Base-by-base conservation (phyloP, 2,113 vertebrate genomes). In the Pterocles orientalis region DNA sequence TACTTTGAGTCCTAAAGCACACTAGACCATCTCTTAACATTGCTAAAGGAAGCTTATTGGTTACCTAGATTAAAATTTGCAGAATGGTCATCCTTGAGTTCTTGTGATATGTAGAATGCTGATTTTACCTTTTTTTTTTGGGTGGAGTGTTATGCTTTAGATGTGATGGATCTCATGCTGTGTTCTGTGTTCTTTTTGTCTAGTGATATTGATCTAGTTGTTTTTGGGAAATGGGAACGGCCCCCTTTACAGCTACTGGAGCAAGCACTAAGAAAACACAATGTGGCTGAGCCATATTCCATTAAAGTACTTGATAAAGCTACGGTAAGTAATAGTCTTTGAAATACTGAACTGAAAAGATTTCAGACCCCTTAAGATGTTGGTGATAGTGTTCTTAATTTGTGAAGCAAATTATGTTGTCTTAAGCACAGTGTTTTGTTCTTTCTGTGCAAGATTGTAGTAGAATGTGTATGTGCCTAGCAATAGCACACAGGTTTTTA, bases 281-380 rank as follows among this genome's bases (percentile, higher is more conserved):
- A 98, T 1, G 99, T 99, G 97, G 99, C 99, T 5, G 99, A 99
- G 94, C 99, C 99, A 0, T 98, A 98, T 96, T 99, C 99, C 95
- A 99, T 99, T 92, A 99, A 99, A 98, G 99, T 99, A 93, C 98
- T 99, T 77, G 99, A 99, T 98, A 99, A 99, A 97, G 99, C 99
- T 82, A 99, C 99, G 13, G 99, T 99, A 95, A 98, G 99, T 97
- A 54, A 60, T 13, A 56, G 26, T 75, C 60, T 57, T 88, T 45
- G 26, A 23, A 86, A 54, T 68, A 45, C 23, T 47, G 31, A 75
- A 56, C 68, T 66, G 54, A 68, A 64, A 86, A 89, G 17, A 33
- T 82, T 82, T 65, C 6, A 69, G 43, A 58, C 17, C 13, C 4
- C 10, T 60, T 78, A 61, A 70, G 36, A 11, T 70, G 5, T 14